These are phyloP conservation scores for Steinernema hermaphroditum DNA, from an alignment of 2,888 invertebrate species.

Conservation along the genomic window DNA sequence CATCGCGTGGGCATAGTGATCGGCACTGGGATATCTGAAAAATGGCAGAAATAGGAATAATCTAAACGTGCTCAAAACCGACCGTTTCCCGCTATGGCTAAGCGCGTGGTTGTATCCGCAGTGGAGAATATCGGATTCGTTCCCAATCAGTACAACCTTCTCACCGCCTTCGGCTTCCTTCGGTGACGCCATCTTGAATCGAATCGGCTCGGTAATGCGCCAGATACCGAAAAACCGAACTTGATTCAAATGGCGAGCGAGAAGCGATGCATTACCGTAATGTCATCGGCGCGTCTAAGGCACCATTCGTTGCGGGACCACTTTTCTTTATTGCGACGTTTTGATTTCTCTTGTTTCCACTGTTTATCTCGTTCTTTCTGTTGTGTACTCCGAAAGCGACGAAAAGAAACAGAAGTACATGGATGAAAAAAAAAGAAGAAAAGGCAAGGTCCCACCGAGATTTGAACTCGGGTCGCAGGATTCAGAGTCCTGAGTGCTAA, in stretches of 20 bases:
- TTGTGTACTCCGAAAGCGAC: no score
- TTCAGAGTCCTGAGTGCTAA: slow-evolving; percentile 61
- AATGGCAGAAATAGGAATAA: background rate
- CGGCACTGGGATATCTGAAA: slow-evolving; percentile 59
- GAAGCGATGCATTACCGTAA: background rate
- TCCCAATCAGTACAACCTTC: slow-evolving; percentile 60
- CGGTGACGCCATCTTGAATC: no score
- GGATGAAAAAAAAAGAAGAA: no score
- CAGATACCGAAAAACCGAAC: background rate
- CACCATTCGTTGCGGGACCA: no score
- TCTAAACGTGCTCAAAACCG: background rate
- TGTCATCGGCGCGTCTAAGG: background rate
- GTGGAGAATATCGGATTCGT: slow-evolving; percentile 62
- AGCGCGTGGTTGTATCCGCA: slow-evolving; percentile 59
- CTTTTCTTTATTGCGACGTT: no score
- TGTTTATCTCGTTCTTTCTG: no score
- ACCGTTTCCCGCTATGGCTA: slow-evolving; percentile 52
- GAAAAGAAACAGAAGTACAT: no score
- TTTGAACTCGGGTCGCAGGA: slow-evolving; percentile 55
- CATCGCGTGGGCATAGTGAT: slow-evolving; percentile 61
- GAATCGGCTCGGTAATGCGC: background rate
- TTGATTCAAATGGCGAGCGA: background rate
- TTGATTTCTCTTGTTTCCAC: no score
- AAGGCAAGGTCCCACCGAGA: slow-evolving; percentile 46
- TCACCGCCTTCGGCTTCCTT: slow-evolving; percentile 48